These are phyloP conservation scores for Chloromyia formosa DNA, from an alignment of 2,888 invertebrate species.

Conservation along the genomic window DNA sequence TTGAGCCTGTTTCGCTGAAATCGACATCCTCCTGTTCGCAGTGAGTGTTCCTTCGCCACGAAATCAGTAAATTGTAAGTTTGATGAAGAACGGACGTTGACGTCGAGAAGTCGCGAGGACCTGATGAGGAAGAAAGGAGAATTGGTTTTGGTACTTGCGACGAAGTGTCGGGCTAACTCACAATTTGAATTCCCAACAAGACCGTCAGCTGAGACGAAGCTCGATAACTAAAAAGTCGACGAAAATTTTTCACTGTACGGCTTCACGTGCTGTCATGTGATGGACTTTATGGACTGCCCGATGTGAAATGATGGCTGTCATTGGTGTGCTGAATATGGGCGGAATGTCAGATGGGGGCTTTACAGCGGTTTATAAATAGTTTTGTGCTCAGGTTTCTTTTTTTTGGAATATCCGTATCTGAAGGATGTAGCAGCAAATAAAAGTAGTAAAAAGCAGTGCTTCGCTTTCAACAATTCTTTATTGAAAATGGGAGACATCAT, in stretches of 20 bases:
- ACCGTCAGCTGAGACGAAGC: slow-evolving; percentile 56
- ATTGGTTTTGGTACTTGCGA: not conserved
- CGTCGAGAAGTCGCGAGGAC: not conserved
- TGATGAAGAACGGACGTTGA: too few relatives aligned
- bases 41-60: too few relatives aligned
- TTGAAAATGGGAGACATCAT: too few relatives aligned
- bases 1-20: slow-evolving; percentile 67
- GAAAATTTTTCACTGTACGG: slow-evolving; percentile 54
- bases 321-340: too few relatives aligned
- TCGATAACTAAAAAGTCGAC: slow-evolving; percentile 54
- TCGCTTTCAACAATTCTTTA: too few relatives aligned
- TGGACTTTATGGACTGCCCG: slow-evolving; percentile 21
- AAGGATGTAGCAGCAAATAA: too few relatives aligned
- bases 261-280: slow-evolving; percentile 56
- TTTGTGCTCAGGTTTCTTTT: too few relatives aligned
- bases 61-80: too few relatives aligned
- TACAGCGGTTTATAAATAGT: too few relatives aligned
- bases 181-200: slow-evolving; percentile 37
- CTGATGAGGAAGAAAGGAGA: not conserved
- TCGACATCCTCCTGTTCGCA: slow-evolving; percentile 34
- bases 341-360: too few relatives aligned
- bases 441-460: too few relatives aligned
- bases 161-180: slow-evolving; percentile 17
- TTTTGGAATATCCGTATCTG: too few relatives aligned
- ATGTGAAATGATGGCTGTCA: not conserved